Evolutionary conservation across 1,140 invertebrate genomes (phyloP), one percentile per base, ranked within the genome.

Genomic region (Potamilus streckersoni): DNA sequence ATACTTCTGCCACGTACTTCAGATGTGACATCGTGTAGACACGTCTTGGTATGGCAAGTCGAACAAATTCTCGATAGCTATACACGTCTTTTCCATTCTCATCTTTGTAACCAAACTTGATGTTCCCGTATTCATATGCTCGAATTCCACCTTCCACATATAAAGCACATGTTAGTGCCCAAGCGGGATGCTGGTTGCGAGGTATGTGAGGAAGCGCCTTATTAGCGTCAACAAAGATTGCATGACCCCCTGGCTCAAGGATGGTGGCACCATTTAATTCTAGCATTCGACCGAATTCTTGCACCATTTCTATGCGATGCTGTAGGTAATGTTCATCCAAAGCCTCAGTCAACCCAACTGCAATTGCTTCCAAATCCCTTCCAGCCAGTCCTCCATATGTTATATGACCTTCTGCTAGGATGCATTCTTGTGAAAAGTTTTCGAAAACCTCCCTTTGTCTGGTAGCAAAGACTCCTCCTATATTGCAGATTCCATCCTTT

Each of bases 401-500:
- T 1, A 19, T 17, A 55, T 71, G 77, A 13, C 78, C 78, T 76
- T 79, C 78, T 11, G 49, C 49, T 8, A 61, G 27, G n/a, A 75
- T 11, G 14, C 31, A 23, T 17, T 76, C 20, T 2, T 58, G 17
- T 17, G 49, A 19, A 13, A 65, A 49, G 14, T 78, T 59, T 23
- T 62, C 23, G 17, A 57, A 58, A 19, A 79, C 15, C 6, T 0
- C 17, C 15, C 69, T 20, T 60, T 77, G 68, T 4, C 71, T 64
- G 5, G 76, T 38, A 19, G 31, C 77, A 56, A 79, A 56, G 11
- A 67, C 71, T 2, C 78, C 78, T 3, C 78, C 78, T 11, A 63
- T 77, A 71, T 79, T 76, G 12, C 20, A 20, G 17, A 79, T 17
- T 16, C 66, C 78, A 77, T 79, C 78, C 73, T 79, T 79, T 56